These are phyloP conservation scores for Aphelenchoides fujianensis DNA, from an alignment of 1,140 invertebrate species.

Conservation along the genomic window DNA sequence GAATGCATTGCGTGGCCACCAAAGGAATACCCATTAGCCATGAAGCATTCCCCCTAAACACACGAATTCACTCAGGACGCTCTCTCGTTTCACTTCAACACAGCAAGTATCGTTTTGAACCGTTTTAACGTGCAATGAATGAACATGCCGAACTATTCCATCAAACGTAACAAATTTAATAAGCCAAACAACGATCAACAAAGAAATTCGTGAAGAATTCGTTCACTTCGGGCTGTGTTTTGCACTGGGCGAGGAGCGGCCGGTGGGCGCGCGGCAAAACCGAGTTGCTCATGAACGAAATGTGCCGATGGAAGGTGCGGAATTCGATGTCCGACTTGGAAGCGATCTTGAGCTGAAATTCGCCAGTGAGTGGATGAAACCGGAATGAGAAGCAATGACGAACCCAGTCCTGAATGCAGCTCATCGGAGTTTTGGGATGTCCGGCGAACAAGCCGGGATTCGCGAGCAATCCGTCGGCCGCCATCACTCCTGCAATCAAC, in stretches of 20 bases:
- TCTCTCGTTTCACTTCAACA: no score
- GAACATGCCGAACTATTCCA: no score
- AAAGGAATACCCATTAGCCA: neutral
- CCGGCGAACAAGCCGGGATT: constrained; percentile 86
- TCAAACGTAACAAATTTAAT: constrained; percentile 3
- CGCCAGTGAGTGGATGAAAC: neutral
- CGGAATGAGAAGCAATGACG: neutral
- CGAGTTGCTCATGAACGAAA: constrained; percentile 11
- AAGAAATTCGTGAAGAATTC: neutral
- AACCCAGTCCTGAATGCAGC: constrained; percentile 82
- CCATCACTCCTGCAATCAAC: constrained; percentile 79
- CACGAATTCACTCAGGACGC: no score
- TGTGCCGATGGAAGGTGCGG: constrained; percentile 8
- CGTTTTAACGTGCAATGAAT: neutral
- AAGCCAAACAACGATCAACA: neutral
- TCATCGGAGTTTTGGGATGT: constrained; percentile 69
- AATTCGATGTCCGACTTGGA: neutral
- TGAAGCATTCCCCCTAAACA: neutral
- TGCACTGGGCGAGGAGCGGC: neutral
- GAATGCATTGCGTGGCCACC: neutral
- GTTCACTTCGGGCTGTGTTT: neutral
- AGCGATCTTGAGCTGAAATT: constrained; percentile 1
- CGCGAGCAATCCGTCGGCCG: constrained; percentile 78
- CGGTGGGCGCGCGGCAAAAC: neutral
- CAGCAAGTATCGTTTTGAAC: no score